A percentile compares a stretch with the other conserved stretches of the same genome.
These are phyloP conservation scores for Bovichtus variegatus DNA, from an alignment of 2,797 vertebrate species.

Conservation along the genomic window DNA sequence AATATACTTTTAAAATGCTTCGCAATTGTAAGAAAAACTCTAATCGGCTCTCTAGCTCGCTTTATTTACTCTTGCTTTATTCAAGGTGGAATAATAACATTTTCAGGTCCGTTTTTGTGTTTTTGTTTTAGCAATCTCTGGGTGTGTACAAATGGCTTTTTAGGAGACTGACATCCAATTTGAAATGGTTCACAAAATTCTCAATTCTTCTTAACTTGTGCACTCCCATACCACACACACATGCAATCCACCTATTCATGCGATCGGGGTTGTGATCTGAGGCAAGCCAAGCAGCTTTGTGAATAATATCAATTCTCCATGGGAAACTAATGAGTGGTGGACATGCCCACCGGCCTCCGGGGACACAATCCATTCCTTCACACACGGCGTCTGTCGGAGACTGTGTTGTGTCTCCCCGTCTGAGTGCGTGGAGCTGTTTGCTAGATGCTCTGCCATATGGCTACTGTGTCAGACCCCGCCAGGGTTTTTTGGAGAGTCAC, in stretches of 20 bases:
- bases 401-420: conserved; percentile 54
- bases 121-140: not conserved
- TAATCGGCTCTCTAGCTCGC: not conserved
- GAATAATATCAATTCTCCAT: conserved; percentile 82
- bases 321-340: conserved; percentile 77
- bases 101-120: not conserved
- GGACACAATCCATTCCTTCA: conserved; percentile 74
- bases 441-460: conserved; percentile 72
- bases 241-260: conserved; percentile 64
- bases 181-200: conserved; percentile 46
- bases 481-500: conserved; percentile 54
- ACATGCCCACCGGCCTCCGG: conserved; percentile 64
- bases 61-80: not conserved
- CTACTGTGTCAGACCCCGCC: conserved; percentile 52
- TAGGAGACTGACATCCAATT: conserved; percentile 45
- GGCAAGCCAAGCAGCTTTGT: conserved; percentile 55
- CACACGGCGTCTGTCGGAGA: conserved; percentile 61
- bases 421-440: conserved; percentile 56
- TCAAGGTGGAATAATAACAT: not conserved
- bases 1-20: not conserved
- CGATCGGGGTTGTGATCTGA: conserved; percentile 51
- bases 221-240: conserved; percentile 35
- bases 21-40: not conserved
- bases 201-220: conserved; percentile 29
- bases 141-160: not conserved